These are phyloP conservation scores for Euschistus heros DNA, from an alignment of 1,140 invertebrate genomes.

Conservation along the genomic window DNA sequence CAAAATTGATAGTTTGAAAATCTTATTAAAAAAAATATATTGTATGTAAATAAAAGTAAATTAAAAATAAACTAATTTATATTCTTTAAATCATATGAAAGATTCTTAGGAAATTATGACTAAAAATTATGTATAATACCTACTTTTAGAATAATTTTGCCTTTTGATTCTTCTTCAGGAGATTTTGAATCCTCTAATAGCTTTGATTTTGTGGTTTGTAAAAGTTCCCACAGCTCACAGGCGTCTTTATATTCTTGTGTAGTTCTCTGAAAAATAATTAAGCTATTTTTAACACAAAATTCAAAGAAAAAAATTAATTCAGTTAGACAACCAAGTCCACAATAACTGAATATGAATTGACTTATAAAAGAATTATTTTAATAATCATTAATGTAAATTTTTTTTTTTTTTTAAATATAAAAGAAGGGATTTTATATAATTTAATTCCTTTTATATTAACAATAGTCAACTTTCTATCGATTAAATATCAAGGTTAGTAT, in stretches of 20 bases:
- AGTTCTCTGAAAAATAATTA: conserved; percentile 45
- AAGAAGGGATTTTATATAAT: too few species aligned
- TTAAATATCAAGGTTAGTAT: too few species aligned
- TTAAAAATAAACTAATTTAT: not conserved
- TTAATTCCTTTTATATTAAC: too few species aligned
- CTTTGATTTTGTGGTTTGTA: conserved; percentile 44
- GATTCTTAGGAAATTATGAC: not conserved
- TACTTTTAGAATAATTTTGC: conserved; percentile 47
- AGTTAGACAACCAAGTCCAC: too few species aligned
- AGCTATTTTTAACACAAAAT: too few species aligned
- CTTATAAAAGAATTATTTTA: too few species aligned
- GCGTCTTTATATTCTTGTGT: conserved; percentile 86
- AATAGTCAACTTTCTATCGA: too few species aligned
- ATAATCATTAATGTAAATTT: too few species aligned
- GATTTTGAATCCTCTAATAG: conserved; percentile 38
- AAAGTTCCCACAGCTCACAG: conserved; percentile 79
- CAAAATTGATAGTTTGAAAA: not conserved
- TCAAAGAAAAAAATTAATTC: too few species aligned
- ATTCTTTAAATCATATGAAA: not conserved
- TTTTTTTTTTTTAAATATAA: too few species aligned
- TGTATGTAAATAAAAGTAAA: not conserved
- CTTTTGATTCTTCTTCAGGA: conserved; percentile 37
- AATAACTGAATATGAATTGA: too few species aligned
- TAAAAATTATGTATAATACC: conserved; percentile 26
- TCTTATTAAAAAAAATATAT: not conserved